Conservation (phyloP, 2,888 invertebrate species). For the Philereme transversata region DNA sequence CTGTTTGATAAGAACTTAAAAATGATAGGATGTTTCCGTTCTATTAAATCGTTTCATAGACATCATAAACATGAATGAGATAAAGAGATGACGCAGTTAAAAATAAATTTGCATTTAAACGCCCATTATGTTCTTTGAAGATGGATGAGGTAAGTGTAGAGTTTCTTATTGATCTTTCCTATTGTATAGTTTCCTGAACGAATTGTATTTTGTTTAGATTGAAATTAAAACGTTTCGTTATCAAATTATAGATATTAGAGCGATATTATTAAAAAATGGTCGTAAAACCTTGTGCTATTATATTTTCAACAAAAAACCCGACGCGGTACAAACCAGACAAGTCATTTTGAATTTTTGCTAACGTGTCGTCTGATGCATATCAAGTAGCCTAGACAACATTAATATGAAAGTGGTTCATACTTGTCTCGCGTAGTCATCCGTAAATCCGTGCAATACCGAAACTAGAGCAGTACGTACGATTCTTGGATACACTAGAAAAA, state of each 20-base stretch:
- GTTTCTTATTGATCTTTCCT: too few relatives aligned
- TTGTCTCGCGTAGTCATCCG: conserved; percentile 57
- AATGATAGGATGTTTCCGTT: conserved; percentile 9
- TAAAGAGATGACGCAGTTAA: conserved; percentile 12
- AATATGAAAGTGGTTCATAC: conserved; percentile 40
- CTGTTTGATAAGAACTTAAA: conserved; percentile 2
- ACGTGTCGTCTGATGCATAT: neutral
- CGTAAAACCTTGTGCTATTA: too few relatives aligned
- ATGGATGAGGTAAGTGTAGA: conserved; percentile 2
- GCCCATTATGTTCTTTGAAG: conserved; percentile 14
- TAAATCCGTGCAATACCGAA: conserved; percentile 63
- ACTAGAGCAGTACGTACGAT: conserved; percentile 46
- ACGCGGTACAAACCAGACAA: too few relatives aligned
- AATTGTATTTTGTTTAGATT: too few relatives aligned
- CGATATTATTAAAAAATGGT: too few relatives aligned
- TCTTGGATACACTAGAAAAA: conserved; percentile 5
- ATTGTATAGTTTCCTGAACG: too few relatives aligned
- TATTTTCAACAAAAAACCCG: too few relatives aligned
- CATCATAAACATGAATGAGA: conserved; percentile 14
- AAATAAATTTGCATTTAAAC: conserved; percentile 23
- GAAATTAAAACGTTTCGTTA: too few relatives aligned
- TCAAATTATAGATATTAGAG: too few relatives aligned
- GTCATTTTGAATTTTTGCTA: too few relatives aligned
- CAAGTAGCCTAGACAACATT: conserved; percentile 15
- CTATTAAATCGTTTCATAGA: conserved; percentile 8